Conservation (phyloP, 1,140 invertebrate species). For the Littorina saxatilis region DNA sequence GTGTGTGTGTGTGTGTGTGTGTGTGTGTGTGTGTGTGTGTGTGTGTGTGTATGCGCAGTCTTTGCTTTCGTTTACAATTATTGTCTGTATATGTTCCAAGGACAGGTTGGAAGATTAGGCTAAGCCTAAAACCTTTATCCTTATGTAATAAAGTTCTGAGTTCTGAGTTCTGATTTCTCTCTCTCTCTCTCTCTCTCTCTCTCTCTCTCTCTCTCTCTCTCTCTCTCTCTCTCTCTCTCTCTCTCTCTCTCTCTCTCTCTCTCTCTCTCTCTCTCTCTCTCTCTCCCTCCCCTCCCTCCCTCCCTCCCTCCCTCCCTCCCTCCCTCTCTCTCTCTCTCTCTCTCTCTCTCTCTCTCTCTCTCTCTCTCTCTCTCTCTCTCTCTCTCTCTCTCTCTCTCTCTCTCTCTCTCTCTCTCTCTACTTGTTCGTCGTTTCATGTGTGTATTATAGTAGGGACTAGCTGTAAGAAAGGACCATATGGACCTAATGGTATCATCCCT, state of each 20-base stretch:
- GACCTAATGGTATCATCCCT: too few species aligned
- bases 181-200: slow-evolving; percentile 33
- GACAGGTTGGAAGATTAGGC: too few species aligned
- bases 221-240: background rate
- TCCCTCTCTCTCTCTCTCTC: slow-evolving; percentile 8
- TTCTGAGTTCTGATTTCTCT: too few species aligned
- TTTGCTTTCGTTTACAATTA: too few species aligned
- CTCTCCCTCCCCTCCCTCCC: background rate
- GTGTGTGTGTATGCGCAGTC: too few species aligned
- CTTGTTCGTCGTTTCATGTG: too few species aligned
- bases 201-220: slow-evolving; percentile 3
- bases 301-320: slow-evolving; percentile 17
- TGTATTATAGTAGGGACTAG: too few species aligned
- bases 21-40: background rate
- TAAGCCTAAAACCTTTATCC: too few species aligned
- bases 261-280: background rate
- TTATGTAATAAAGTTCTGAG: too few species aligned
- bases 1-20: too few species aligned
- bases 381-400: slow-evolving; percentile 9
- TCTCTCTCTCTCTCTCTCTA: slow-evolving; percentile 15
- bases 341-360: slow-evolving; percentile 13
- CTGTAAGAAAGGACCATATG: too few species aligned
- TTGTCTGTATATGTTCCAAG: too few species aligned
- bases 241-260: background rate
- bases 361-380: background rate